Base-by-base conservation (phyloP, 1,140 invertebrate species). In the Bactericera cockerelli region DNA sequence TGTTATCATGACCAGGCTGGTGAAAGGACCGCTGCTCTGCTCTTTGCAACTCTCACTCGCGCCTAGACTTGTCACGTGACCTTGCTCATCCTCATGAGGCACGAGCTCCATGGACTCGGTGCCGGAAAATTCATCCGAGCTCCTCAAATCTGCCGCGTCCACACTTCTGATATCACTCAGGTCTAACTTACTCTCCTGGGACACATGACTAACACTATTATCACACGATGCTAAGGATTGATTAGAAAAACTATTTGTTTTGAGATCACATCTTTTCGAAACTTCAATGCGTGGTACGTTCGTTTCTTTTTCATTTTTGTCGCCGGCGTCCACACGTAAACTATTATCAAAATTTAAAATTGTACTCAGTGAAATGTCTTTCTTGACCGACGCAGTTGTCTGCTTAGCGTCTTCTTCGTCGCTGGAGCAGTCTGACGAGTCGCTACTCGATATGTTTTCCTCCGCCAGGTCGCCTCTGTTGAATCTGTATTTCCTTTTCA, bases 1-100 rank as follows among this genome's bases (percentile, higher is more conserved):
- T 63, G 82, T 89, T 71, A 90, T 89, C 85, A 87, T 88, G 70
- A 89, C 83, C 74, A 87, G 77, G 74, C 86, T 89, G 65, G 82
- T 86, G 69, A 87, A 89, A 67, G 83, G 83, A 72, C 83, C 83
- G 22, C 4, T 49, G 19, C 22, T 49, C 42, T 49, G 42, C 6
- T 49, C 42, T 49, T n/a, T 49, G 69, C 77, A 56, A 56, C 58
- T 62, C 58, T 63, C 63, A 42, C 56, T 60, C 24, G n/a, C 21
- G 14, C 39, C 74, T n/a, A n/a, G n/a, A n/a, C n/a, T n/a, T n/a
- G n/a, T n/a, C 67, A 60, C 58, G 58, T 56, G 61, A 64, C 64
- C 67, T 65, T 58, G 26, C 21, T 60, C 54, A 8, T 66, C 63
- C 6, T 62, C 60, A 38, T 58, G 65, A 60, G 56, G 59, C 55